Evolutionary conservation across 2,113 vertebrate genomes (phyloP), one percentile per base, ranked within the genome.

Genomic region (Actinemys pallida): DNA sequence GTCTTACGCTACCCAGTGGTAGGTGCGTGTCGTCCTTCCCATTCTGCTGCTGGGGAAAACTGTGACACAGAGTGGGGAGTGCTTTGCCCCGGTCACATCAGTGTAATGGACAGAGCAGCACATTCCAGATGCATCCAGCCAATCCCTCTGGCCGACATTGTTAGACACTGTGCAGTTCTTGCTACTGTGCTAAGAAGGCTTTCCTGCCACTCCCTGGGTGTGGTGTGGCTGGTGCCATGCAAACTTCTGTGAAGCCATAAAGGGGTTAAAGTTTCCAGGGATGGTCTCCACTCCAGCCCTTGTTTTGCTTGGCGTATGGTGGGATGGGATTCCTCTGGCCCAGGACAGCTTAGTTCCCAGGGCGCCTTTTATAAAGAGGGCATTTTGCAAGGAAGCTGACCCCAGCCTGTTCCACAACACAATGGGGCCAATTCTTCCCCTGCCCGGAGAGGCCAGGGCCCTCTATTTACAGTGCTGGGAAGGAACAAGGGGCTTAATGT

Each of bases 401-500:
- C 59, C 17, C 31, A 0, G 9, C 16, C 16, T 0, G 16, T 7
- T 10, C 27, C 3, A 69, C 1, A 39, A 0, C 82, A 1, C 5
- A 1, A 82, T 39, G 65, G 69, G 62, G 31, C 29, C 3, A 5
- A 17, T 85, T 59, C 53, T 57, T 45, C 88, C n/a, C 90, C 0
- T 50, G 4, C 2, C 35, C 14, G 5, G 10, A 35, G 10, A 14
- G 4, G n/a, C 24, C 45, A 42, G 59, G 47, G 14, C 16, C 0
- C 0, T 49, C 78, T 6, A 12, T 80, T 27, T 27, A 14, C 13
- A 10, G 42, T 24, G 19, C 16, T 19, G 16, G 2, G 75, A 4
- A 35, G 7, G 57, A 95, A 97, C 96, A 97, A 96, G 94, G 56
- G 42, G 69, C 24, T 14, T 10, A 3, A 87, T 97, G 96, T 97